Conservation (phyloP, 1,140 invertebrate genomes). For the Leptinotarsa lineolata region DNA sequence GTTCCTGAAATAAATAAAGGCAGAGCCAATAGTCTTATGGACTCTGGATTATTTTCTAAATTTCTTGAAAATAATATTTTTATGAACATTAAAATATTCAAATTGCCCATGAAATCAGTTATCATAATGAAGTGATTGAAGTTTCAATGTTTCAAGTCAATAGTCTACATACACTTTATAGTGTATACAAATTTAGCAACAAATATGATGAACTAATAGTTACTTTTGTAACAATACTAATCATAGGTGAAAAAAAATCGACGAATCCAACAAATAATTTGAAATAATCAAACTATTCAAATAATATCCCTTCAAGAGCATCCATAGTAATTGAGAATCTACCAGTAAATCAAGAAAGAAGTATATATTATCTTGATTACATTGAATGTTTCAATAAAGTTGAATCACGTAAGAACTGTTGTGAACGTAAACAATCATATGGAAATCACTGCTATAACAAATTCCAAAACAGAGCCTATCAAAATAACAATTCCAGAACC, state of each 20-base stretch:
- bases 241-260: background rate
- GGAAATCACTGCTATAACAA: background rate
- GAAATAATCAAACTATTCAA: background rate
- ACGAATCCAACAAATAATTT: background rate
- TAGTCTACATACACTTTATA: background rate
- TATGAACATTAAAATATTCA: constrained; percentile 22
- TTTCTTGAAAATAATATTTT: background rate
- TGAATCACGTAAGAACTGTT: background rate
- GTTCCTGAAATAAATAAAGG: background rate
- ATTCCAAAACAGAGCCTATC: background rate
- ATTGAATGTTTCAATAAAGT: background rate
- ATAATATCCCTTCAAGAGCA: background rate
- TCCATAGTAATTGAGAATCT: background rate
- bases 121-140: constrained; percentile 14
- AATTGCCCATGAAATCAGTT: constrained; percentile 26
- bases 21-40: background rate
- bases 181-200: background rate
- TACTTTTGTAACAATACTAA: background rate
- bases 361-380: background rate
- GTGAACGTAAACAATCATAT: background rate
- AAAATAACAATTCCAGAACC: background rate
- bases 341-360: constrained; percentile 1
- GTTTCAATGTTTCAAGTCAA: constrained; percentile 19
- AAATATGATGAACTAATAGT: constrained; percentile 12
- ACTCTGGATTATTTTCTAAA: no score